phyloP scores from a whole-genome alignment of 1,140 invertebrate species.

The Eumaeus atala region DNA sequence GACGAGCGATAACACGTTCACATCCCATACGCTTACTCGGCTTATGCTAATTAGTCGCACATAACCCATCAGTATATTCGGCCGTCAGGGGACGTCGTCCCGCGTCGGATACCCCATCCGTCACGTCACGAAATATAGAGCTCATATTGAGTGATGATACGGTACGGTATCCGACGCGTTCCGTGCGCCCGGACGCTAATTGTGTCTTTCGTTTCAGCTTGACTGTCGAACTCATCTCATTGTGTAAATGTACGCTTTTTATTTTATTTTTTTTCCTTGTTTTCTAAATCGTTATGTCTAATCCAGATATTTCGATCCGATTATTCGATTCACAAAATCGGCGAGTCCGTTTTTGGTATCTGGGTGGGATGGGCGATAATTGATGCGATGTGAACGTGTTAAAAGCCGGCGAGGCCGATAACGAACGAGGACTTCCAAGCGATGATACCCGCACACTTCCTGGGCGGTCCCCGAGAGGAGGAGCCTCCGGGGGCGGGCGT shows the following conservation, averaged over 20 bases:
- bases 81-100: conserved; percentile 20
- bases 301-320: too few relatives aligned
- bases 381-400: conserved; percentile 65
- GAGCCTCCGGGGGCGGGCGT: conserved; percentile 46
- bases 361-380: conserved; percentile 13
- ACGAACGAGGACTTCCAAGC: conserved; percentile 94
- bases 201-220: conserved; percentile 5
- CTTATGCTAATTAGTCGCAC: conserved; percentile 23
- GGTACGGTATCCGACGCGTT: conserved; percentile 30
- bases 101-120: conserved; percentile 31
- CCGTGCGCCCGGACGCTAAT: conserved; percentile 6
- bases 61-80: conserved; percentile 9
- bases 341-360: neutral
- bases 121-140: conserved; percentile 61
- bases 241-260: conserved; percentile 15
- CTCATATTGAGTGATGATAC: conserved; percentile 61
- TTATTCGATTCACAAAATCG: neutral
- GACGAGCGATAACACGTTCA: conserved; percentile 63
- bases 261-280: conserved; percentile 6
- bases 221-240: conserved; percentile 12
- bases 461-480: conserved; percentile 68
- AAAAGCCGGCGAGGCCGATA: conserved; percentile 84
- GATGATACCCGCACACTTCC: conserved; percentile 93
- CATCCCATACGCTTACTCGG: conserved; percentile 50
- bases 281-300: conserved; percentile 17